Evolutionary conservation across 2,888 invertebrate genomes (phyloP).

Genomic region (Agapostemon virescens): DNA sequence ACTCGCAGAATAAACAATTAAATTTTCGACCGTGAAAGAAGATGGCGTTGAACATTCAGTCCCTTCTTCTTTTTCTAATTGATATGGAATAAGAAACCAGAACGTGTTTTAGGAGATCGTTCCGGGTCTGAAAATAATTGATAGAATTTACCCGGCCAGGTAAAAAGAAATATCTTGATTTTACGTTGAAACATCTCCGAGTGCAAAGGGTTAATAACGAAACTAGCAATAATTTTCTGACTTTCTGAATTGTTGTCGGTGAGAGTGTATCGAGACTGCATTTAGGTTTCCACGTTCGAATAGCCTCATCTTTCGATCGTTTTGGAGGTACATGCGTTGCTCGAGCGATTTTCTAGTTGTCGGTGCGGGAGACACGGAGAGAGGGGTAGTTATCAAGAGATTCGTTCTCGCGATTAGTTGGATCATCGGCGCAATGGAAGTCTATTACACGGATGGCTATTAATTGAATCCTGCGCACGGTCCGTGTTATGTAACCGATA

Average conservation of each 20-base stretch:
- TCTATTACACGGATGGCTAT: slow-evolving; percentile 53
- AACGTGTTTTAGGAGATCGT: too few relatives aligned
- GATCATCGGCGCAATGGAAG: slow-evolving; percentile 48
- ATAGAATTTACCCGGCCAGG: neutral
- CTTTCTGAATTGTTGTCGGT: too few relatives aligned
- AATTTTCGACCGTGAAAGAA: too few relatives aligned
- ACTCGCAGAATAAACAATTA: too few relatives aligned
- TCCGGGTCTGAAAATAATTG: neutral
- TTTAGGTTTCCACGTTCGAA: neutral
- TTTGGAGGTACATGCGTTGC: neutral
- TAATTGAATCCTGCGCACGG: slow-evolving; percentile 50
- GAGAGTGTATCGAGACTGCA: neutral
- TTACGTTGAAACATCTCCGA: too few relatives aligned
- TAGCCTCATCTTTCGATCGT: neutral
- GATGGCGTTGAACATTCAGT: too few relatives aligned
- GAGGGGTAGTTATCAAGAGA: neutral
- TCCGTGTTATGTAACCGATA: slow-evolving; percentile 56
- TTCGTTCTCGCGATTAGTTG: slow-evolving; percentile 47
- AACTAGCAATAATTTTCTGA: too few relatives aligned
- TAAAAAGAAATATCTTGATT: too few relatives aligned
- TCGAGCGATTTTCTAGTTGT: slow-evolving; percentile 1
- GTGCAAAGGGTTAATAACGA: too few relatives aligned
- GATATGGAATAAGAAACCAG: too few relatives aligned
- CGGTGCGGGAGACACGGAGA: neutral
- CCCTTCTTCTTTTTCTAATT: too few relatives aligned